phyloP scores from a whole-genome alignment of 1,140 invertebrate species.

The Drosophila albomicans region DNA sequence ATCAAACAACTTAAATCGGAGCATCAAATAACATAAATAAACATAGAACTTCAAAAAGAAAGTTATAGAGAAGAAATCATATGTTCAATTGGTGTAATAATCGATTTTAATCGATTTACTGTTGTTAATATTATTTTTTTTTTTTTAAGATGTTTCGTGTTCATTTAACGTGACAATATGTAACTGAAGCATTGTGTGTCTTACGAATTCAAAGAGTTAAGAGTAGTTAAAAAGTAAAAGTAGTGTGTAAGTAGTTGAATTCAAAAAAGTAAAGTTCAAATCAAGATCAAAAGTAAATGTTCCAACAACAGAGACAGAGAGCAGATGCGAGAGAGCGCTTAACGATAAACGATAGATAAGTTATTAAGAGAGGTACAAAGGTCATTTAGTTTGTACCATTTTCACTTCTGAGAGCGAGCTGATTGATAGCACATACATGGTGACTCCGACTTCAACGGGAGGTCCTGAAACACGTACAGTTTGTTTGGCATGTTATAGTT shows the following conservation, averaged over 20 bases:
- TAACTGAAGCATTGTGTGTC: conserved; percentile 30
- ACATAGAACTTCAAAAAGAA: neutral
- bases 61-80: conserved; percentile 15
- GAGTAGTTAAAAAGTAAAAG: conserved; percentile 7
- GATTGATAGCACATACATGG: conserved; percentile 99
- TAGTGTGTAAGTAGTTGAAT: conserved; percentile 31
- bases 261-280: conserved; percentile 21
- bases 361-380: conserved; percentile 74
- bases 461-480: conserved; percentile 91
- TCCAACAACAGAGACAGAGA: conserved; percentile 73
- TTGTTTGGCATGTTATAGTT: conserved; percentile 45
- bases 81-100: conserved; percentile 20
- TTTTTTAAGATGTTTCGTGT: conserved; percentile 4
- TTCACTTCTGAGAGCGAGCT: conserved; percentile 99
- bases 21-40: conserved; percentile 2
- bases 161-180: conserved; percentile 10
- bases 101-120: neutral
- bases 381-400: conserved; percentile 91
- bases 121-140: conserved; percentile 1
- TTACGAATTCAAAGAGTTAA: conserved; percentile 27
- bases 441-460: conserved; percentile 98
- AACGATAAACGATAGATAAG: conserved; percentile 37
- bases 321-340: conserved; percentile 46
- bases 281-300: conserved; percentile 35
- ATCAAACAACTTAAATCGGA: neutral